Evolutionary conservation across 2,113 vertebrate genomes (phyloP).

Genomic region (Cyanoramphus novaezelandiae): DNA sequence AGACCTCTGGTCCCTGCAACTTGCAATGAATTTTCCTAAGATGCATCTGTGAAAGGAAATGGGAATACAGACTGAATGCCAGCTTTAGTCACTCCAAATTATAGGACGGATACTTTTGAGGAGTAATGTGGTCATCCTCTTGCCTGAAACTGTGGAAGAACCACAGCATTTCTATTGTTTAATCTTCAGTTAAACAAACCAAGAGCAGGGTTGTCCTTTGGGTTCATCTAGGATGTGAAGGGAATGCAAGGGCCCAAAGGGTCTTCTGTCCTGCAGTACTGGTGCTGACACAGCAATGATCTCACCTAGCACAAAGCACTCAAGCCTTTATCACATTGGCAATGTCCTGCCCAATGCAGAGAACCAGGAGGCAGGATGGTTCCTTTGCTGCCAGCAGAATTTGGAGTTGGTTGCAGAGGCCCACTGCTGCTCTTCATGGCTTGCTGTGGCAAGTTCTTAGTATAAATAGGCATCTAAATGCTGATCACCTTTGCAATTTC

Average conservation of each 20-base stretch:
- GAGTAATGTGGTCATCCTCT: neutral
- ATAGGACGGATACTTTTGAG: neutral
- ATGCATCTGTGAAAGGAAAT: neutral
- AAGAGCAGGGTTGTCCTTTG: neutral
- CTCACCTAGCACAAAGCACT: neutral
- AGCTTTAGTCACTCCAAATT: neutral
- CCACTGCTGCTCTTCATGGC: neutral
- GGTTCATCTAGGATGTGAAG: neutral
- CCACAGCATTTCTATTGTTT: neutral
- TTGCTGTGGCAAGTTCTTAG: neutral
- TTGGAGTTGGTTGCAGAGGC: neutral
- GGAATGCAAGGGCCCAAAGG: neutral
- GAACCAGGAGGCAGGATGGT: neutral
- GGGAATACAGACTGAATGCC: neutral
- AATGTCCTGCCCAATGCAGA: neutral
- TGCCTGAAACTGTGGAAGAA: neutral
- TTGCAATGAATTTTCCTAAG: conserved; percentile 10
- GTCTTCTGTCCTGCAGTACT: neutral
- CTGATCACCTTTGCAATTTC: neutral
- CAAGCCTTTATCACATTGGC: neutral
- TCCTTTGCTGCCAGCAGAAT: conserved; percentile 1
- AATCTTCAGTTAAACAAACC: neutral
- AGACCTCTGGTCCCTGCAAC: neutral
- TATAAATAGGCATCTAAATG: neutral
- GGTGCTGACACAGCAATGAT: neutral